These are phyloP conservation scores for Erebia ligea DNA, from an alignment of 2,888 invertebrate species.

Conservation along the genomic window DNA sequence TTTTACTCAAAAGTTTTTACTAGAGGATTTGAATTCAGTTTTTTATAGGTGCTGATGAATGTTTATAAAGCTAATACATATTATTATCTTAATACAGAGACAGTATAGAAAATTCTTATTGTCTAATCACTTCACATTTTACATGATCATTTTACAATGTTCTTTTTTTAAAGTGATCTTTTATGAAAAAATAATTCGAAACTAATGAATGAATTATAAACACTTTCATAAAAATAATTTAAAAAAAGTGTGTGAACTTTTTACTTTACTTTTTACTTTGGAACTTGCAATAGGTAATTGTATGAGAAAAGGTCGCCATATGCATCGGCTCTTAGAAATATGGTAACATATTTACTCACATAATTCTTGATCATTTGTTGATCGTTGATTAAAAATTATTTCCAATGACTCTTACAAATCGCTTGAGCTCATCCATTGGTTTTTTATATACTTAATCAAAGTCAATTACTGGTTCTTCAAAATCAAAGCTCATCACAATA, in stretches of 20 bases:
- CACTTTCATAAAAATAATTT: too few species aligned
- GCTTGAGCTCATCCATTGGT: background rate
- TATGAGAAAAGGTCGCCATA: too few species aligned
- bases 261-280: too few species aligned
- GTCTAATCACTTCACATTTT: slow-evolving; percentile 59
- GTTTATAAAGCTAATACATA: slow-evolving; percentile 2
- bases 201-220: background rate
- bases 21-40: background rate
- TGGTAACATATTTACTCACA: too few species aligned
- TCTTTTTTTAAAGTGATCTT: background rate
- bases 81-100: slow-evolving; percentile 13
- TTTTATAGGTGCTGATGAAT: background rate
- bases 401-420: background rate
- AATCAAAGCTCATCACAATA: slow-evolving; percentile 32
- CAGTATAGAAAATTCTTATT: slow-evolving; percentile 53
- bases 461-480: background rate
- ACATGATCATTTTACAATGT: background rate
- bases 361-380: background rate
- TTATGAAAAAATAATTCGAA: background rate
- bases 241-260: too few species aligned
- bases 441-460: slow-evolving; percentile 6
- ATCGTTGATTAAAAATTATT: background rate
- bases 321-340: too few species aligned
- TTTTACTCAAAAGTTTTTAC: background rate
- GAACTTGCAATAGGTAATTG: too few species aligned